phyloP scores from a whole-genome alignment of 2,888 invertebrate genomes.

The Neelides folsomi region DNA sequence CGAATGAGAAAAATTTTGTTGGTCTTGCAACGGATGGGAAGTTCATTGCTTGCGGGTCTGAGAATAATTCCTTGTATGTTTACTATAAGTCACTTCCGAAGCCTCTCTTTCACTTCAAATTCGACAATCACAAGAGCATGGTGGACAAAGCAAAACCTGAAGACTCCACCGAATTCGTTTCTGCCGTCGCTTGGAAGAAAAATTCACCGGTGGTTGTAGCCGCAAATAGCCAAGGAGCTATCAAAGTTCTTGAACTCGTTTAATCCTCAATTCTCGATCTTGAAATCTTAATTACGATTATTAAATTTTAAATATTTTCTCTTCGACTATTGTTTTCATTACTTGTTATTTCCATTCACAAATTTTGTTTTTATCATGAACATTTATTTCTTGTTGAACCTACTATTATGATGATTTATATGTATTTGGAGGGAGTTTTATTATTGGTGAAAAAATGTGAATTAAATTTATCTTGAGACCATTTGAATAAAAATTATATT shows the following conservation, averaged over 20 bases:
- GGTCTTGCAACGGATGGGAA: slow-evolving; percentile 82
- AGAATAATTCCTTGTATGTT: slow-evolving; percentile 82
- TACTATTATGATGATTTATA: no score
- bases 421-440: no score
- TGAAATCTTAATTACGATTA: no score
- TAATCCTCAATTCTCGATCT: slow-evolving; percentile 36
- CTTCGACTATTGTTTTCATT: background rate
- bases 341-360: no score
- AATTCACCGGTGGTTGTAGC: slow-evolving; percentile 73
- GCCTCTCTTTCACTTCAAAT: slow-evolving; percentile 71
- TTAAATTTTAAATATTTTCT: background rate
- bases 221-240: slow-evolving; percentile 85
- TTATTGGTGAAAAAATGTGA: no score
- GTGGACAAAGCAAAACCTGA: slow-evolving; percentile 49
- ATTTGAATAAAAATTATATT: no score
- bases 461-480: no score
- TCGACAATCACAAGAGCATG: slow-evolving; percentile 66
- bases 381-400: background rate
- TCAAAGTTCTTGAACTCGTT: slow-evolving; percentile 69
- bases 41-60: slow-evolving; percentile 87
- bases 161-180: slow-evolving; percentile 82
- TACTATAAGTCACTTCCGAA: slow-evolving; percentile 82
- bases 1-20: slow-evolving; percentile 92
- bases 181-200: slow-evolving; percentile 86
- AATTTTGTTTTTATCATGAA: background rate